Evolutionary conservation across 2,888 invertebrate species (phyloP), one percentile per base, ranked within the genome.

Genomic region (Caenorhabditis sp.): DNA sequence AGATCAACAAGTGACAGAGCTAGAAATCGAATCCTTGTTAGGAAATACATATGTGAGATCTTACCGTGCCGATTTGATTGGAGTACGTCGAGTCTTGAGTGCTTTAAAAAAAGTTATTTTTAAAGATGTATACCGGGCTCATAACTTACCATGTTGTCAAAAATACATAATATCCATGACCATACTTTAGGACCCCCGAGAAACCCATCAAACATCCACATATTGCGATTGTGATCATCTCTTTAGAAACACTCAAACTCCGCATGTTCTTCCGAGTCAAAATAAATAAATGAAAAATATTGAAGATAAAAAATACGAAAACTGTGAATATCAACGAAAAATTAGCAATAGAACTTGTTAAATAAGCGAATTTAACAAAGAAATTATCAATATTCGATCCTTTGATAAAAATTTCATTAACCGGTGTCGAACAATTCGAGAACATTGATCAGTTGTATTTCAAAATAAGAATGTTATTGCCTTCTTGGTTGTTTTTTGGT

Each of bases 181-280:
- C 5, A 43, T 43, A 43, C 14, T 66, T 70, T 1, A 43, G 1
- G 0, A 63, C 52, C 10, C 65, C 65, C 3, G 43, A 4, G 7
- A 54, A 7, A 8, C 70, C 70, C n/a, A 25, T 62, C 0, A 70
- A 12, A 14, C 61, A 53, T 59, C 70, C 70, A 58, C 57, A 70
- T 1, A 61, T 21, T 0, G 70, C 70, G 31, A 70, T 70, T 17
- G 59, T 26, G 10, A 65, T 66, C 70, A 70, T 70, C 43, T 70
- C 70, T 27, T 49, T 66, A 4, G 70, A 70, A n/a, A 70, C 70
- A 36, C 31, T 59, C 27, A 66, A 17, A 7, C 17, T 50, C 54
- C 26, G 62, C 70, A 70, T 66, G 12, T 52, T 17, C 5, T 58
- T 58, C 17, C 70, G 36, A 0, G 70, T 62, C 1, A 70, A 53